Evolutionary conservation across 2,797 vertebrate species (phyloP).

Genomic region (Eulemur coronatus): DNA sequence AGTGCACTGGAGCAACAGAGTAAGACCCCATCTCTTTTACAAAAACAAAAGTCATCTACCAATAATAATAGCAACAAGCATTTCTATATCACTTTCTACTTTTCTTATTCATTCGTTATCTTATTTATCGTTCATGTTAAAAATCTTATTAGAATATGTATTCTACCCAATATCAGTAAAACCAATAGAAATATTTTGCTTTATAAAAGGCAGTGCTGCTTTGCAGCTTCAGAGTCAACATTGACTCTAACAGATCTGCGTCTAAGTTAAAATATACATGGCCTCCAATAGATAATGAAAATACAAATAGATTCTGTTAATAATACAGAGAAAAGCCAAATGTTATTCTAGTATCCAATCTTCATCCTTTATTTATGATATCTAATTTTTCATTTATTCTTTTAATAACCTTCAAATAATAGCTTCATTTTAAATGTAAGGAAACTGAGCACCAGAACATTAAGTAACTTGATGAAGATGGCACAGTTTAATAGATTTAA

Average conservation of each 20-base stretch:
- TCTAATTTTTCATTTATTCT: constrained; percentile 40
- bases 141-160: not conserved
- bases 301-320: not conserved
- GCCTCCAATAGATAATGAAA: not conserved
- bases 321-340: constrained; percentile 23
- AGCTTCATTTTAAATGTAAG: constrained; percentile 35
- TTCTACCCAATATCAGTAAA: constrained; percentile 3
- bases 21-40: not conserved
- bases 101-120: constrained; percentile 4
- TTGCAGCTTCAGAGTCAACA: not conserved
- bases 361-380: not conserved
- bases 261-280: constrained; percentile 33
- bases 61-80: not conserved
- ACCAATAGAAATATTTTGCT: not conserved
- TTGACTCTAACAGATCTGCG: not conserved
- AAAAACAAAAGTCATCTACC: not conserved
- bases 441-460: constrained; percentile 1
- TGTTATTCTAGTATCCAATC: not conserved
- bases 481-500: not conserved
- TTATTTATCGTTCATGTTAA: constrained; percentile 54
- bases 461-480: constrained; percentile 37
- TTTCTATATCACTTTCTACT: constrained; percentile 18
- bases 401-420: constrained; percentile 36
- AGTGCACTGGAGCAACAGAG: not conserved
- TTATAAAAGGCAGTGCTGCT: constrained; percentile 1